Conservation (phyloP, 2,113 vertebrate genomes). For the Phycodurus eques region DNA sequence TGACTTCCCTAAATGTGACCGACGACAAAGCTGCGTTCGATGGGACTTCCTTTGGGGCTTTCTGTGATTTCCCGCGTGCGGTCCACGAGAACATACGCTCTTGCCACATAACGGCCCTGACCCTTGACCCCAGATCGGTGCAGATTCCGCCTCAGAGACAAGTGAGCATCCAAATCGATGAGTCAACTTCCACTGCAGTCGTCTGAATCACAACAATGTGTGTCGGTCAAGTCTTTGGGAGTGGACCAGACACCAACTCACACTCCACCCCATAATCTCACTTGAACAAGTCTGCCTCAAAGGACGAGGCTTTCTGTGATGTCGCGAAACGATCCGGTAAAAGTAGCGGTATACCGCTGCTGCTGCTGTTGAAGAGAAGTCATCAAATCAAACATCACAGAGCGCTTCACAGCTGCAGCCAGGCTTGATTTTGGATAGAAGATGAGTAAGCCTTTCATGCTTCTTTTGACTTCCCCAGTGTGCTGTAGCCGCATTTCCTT, state of each 20-base stretch:
- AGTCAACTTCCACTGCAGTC: slow-evolving; percentile 24
- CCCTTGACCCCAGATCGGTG: slow-evolving; percentile 26
- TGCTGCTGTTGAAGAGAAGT: slow-evolving; percentile 44
- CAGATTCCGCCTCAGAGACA: slow-evolving; percentile 19
- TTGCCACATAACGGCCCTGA: slow-evolving; percentile 35
- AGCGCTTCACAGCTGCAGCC: slow-evolving; percentile 41
- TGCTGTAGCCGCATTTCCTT: slow-evolving; percentile 12
- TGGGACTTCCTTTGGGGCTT: slow-evolving; percentile 41
- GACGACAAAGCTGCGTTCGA: slow-evolving; percentile 21
- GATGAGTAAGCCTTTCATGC: not conserved
- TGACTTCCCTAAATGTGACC: slow-evolving; percentile 1
- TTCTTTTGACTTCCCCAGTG: not conserved
- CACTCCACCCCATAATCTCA: slow-evolving; percentile 62
- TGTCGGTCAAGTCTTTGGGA: slow-evolving; percentile 18
- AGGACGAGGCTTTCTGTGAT: slow-evolving; percentile 57
- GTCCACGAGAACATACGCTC: slow-evolving; percentile 16
- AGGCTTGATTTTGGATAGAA: slow-evolving; percentile 37
- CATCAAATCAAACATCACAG: slow-evolving; percentile 40
- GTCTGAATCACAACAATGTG: slow-evolving; percentile 31
- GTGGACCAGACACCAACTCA: slow-evolving; percentile 42
- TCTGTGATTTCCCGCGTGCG: slow-evolving; percentile 6
- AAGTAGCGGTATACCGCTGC: slow-evolving; percentile 38
- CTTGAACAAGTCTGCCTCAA: slow-evolving; percentile 42
- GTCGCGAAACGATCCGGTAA: slow-evolving; percentile 61
- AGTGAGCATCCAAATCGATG: slow-evolving; percentile 8